Base-by-base conservation (phyloP, 2,113 vertebrate genomes). In the Callorhinus ursinus region DNA sequence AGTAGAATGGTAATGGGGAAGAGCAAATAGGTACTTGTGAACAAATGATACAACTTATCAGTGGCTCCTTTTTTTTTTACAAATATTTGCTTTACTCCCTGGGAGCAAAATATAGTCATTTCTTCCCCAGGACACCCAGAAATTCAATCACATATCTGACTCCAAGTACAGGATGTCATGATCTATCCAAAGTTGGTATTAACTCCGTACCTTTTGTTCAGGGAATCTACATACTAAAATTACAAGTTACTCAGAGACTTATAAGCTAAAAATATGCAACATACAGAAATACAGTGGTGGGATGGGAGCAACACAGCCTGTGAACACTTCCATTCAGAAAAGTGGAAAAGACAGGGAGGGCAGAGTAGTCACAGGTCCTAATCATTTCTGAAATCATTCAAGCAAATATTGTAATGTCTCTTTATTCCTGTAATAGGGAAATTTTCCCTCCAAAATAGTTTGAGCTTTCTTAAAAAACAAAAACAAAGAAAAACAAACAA, bases 261-360 rank as follows among this genome's bases (percentile, higher is more conserved):
- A 4, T 63, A 33, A 86, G 4, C 1, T 67, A 39, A 55, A 89
- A 71, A 46, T 42, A 22, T 1, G 2, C 4, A 65, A 33, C 16
- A 42, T 11, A 31, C 10, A 51, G 14, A 51, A 7, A 51, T 46
- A 33, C 0, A 3, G 0, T 51, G n/a, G 22, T 22, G 2, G 21
- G 80, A 81, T 4, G 12, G 21, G 14, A 69, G 9, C 5, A 6
- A 14, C 2, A 1, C 1, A 22, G 0, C 21, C 16, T 33, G 4
- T 4, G 1, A 86, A 72, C 4, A 63, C 4, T 91, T 82, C 11
- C 9, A 49, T 65, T 89, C 22, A 74, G 59, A 63, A 93, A 85
- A 67, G n/a, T 0, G 8, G 16, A 7, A 11, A 76, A 90, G 4
- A 8, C 42, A 13, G 8, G 1, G 4, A 77, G 2, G 22, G 1